Percentiles rank a stretch among this genome's conserved stretches.
phyloP scores from a whole-genome alignment of 2,888 invertebrate species.

The Diarsia mendica region DNA sequence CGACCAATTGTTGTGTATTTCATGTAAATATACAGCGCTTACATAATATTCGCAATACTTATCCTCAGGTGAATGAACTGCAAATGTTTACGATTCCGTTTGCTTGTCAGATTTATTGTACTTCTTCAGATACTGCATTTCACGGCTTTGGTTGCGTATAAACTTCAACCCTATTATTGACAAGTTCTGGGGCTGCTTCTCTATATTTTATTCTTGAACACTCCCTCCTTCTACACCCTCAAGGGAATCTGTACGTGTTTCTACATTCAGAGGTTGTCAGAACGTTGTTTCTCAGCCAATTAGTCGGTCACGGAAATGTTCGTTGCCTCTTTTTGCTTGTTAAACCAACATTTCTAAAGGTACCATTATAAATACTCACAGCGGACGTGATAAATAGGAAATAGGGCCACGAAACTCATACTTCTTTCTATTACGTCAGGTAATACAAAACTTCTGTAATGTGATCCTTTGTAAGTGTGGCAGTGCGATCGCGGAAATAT shows the following conservation, averaged over 20 bases:
- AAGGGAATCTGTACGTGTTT: background rate
- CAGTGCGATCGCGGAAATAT: slow-evolving; percentile 40
- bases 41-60: slow-evolving; percentile 47
- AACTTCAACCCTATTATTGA: background rate
- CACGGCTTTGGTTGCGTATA: background rate
- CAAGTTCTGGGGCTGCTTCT: too few relatives aligned
- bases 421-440: slow-evolving; percentile 50
- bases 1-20: slow-evolving; percentile 65
- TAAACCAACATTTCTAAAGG: slow-evolving; percentile 19
- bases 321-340: slow-evolving; percentile 39
- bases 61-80: slow-evolving; percentile 55
- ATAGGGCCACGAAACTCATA: slow-evolving; percentile 58
- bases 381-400: slow-evolving; percentile 61
- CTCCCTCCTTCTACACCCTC: background rate
- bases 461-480: slow-evolving; percentile 56
- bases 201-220: too few relatives aligned
- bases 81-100: background rate
- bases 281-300: slow-evolving; percentile 10
- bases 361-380: slow-evolving; percentile 13
- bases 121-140: background rate
- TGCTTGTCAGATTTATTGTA: background rate
- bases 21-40: slow-evolving; percentile 62
- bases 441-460: slow-evolving; percentile 60
- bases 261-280: background rate
- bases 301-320: slow-evolving; percentile 17